phyloP scores from a whole-genome alignment of 2,797 vertebrate genomes.

The Phataginus tetradactyla region DNA sequence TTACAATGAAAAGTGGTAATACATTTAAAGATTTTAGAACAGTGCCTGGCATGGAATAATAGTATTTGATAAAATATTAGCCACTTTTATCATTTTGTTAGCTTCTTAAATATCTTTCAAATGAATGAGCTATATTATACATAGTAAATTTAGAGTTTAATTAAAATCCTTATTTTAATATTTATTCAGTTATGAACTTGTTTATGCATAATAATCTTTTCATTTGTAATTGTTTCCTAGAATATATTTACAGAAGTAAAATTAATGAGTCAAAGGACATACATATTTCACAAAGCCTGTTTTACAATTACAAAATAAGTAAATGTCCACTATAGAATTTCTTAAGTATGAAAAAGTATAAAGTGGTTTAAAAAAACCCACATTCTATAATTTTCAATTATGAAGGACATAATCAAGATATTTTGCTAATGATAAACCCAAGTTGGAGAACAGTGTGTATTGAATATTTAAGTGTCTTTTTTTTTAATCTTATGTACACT shows the following conservation, averaged over 20 bases:
- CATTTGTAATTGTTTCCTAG: constrained; percentile 35
- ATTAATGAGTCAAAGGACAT: not conserved
- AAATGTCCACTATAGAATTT: not conserved
- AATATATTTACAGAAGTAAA: constrained; percentile 44
- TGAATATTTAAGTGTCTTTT: not conserved
- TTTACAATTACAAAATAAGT: not conserved
- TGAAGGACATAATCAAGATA: not conserved
- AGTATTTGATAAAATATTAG: constrained; percentile 11
- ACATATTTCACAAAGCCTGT: not conserved
- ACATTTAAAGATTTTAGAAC: constrained; percentile 42
- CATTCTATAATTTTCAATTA: not conserved
- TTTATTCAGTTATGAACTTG: not conserved
- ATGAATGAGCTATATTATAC: not conserved
- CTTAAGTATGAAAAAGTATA: not conserved
- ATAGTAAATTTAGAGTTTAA: not conserved
- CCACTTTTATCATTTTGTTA: not conserved
- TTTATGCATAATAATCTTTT: constrained; percentile 21
- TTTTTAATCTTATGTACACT: not conserved
- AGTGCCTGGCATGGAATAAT: not conserved
- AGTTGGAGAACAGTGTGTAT: not conserved
- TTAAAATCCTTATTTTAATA: constrained; percentile 22
- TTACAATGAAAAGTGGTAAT: not conserved
- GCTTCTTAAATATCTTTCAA: constrained; percentile 12
- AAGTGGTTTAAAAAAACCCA: not conserved
- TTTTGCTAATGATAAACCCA: not conserved